phyloP scores from a whole-genome alignment of 2,797 vertebrate genomes.

The Malacoraja senta region DNA sequence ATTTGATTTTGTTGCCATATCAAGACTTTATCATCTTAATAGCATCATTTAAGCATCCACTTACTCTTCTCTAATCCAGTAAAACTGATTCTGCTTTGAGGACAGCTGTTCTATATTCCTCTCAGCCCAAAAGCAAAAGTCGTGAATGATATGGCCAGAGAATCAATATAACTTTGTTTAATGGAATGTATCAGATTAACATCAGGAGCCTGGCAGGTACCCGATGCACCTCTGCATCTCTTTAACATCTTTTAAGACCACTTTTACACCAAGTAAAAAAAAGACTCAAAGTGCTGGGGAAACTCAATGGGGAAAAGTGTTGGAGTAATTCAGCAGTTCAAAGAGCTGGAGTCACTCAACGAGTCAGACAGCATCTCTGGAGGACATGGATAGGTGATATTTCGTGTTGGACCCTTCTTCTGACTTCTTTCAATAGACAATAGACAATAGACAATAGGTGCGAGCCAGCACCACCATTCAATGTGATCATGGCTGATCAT shows the following conservation, averaged over 20 bases:
- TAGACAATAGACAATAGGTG: no score
- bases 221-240: not conserved
- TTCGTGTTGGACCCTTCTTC: no score
- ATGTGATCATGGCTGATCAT: no score
- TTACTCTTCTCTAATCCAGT: not conserved
- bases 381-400: no score
- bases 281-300: no score
- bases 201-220: not conserved
- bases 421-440: no score
- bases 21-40: not conserved
- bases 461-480: no score
- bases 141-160: not conserved
- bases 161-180: not conserved
- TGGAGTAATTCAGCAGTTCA: no score
- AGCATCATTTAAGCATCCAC: no score
- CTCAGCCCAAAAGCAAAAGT: not conserved
- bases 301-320: no score
- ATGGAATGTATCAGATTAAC: not conserved
- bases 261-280: not conserved
- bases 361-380: no score
- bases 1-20: not conserved
- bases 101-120: not conserved
- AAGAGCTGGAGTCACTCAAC: no score
- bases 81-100: not conserved
- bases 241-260: not conserved